Base-by-base conservation (phyloP, 2,797 vertebrate species). In the Gallirallus australis region DNA sequence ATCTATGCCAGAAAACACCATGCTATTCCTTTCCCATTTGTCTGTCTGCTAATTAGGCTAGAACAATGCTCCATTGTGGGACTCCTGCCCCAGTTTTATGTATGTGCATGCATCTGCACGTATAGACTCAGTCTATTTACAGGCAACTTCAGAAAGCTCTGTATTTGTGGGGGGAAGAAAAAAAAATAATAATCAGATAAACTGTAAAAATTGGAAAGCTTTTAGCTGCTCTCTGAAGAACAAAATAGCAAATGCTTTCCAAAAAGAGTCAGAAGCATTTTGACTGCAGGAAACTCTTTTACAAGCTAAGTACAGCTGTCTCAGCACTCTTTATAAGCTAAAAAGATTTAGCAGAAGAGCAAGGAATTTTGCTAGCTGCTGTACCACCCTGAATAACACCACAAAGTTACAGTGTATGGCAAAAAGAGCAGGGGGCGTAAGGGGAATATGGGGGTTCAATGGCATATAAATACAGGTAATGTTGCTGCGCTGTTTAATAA, bases 51-150 rank as follows among this genome's bases (percentile, higher is more conserved):
- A 97, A 97, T 96, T 96, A 97, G 93, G 78, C 82, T n/a, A 81
- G 96, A 97, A 98, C 98, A 98, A 98, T 96, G 93, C 94, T 89
- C 95, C 95, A 94, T 98, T 98, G 98, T 65, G 63, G 68, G 25
- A 28, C 64, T 93, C 83, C 92, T 84, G 92, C 82, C 78, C 82
- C 53, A 60, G n/a, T 30, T 76, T 31, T 53, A 60, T 45, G 66
- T 63, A 59, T 28, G 27, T 42, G 50, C 85, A 39, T 33, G 77
- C 60, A 86, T 72, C 89, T 91, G 82, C 84, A 87, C 3, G 9
- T 52, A 80, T 53, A 77, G 93, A 42, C 90, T 89, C 47, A 31
- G 82, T 66, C 97, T 96, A 97, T 91, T 31, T 47, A 76, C 72
- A 39, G 70, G 56, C 33, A 91, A 80, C 89, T 94, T 69, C 77